Evolutionary conservation across 2,888 invertebrate genomes (phyloP), one percentile per base, ranked within the genome.

Genomic region (Sesia bembeciformis): DNA sequence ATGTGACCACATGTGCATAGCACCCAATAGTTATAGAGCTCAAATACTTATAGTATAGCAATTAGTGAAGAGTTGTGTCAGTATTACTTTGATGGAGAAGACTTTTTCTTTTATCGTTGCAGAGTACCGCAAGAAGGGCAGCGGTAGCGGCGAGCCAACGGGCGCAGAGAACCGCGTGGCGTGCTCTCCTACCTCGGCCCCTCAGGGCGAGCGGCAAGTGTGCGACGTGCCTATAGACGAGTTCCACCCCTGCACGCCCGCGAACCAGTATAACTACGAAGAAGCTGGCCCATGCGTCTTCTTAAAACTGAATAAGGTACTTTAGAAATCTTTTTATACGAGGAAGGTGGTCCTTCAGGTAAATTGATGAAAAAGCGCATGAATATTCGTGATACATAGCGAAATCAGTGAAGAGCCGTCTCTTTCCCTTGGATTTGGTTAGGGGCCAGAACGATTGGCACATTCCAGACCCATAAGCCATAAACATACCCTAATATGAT

Each of bases 281-380:
- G 91, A 92, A 64, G 95, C 95, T 57, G 94, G 94, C 56, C 99
- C 99, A 8, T 99, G 99, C 84, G 95, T 99, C 78, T 95, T 98
- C 90, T 92, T 99, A 65, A 99, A 99, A 84, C 91, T 99, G 67
- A 99, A 99, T 84, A 97, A 96, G 94, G 97, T 97, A 83, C 67
- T 67, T 6, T 43, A 43, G 43, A 5, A 7, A 46, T 8, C 8
- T 46, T 8, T 8, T 3, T n/a, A 43, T 43, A 7, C n/a, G 43
- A n/a, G 7, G 3, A 23, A 23, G 23, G 23, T 23, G 23, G 23
- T 23, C 23, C 2, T 23, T 2, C 23, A 23, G 23, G 23, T 23
- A 23, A 23, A 23, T 23, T 1, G 23, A 23, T 23, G 23, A 23
- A 42, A 5, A 5, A 1, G 1, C 49, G 49, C 7, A 23, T n/a